phyloP scores from a whole-genome alignment of 2,113 vertebrate genomes.

The Gymnorhina tibicen region DNA sequence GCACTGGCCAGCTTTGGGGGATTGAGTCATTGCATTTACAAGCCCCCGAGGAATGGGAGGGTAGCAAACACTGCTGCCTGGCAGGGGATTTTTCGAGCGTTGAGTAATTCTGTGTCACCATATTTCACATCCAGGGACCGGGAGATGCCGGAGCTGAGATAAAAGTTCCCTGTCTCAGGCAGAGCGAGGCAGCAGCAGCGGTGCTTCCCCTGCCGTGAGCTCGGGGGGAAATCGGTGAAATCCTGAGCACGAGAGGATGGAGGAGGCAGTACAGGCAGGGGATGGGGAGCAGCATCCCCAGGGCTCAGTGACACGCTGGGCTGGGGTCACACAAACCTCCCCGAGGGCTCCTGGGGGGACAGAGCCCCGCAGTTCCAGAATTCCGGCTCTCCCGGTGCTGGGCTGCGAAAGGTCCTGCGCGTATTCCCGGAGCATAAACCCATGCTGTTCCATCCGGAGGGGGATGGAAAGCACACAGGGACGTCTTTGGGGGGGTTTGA shows the following conservation, averaged over 20 bases:
- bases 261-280: no score
- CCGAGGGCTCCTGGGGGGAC: background rate
- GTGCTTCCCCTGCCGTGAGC: background rate
- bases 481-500: accelerated
- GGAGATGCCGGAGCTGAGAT: slow-evolving; percentile 7
- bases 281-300: background rate
- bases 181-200: background rate
- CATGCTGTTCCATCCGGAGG: background rate
- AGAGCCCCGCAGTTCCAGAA: background rate
- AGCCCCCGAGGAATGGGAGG: slow-evolving; percentile 67
- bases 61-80: slow-evolving; percentile 57
- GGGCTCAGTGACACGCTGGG: background rate
- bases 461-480: background rate
- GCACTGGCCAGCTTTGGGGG: slow-evolving; percentile 37
- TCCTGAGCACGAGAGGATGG: background rate
- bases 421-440: background rate
- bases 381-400: background rate
- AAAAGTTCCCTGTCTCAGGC: background rate
- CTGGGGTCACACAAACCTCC: background rate
- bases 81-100: slow-evolving; percentile 70
- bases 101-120: slow-evolving; percentile 76
- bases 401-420: background rate
- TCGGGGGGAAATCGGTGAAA: background rate
- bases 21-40: slow-evolving; percentile 72
- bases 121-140: slow-evolving; percentile 57